Conservation (phyloP, 2,113 vertebrate genomes). For the Morone saxatilis region DNA sequence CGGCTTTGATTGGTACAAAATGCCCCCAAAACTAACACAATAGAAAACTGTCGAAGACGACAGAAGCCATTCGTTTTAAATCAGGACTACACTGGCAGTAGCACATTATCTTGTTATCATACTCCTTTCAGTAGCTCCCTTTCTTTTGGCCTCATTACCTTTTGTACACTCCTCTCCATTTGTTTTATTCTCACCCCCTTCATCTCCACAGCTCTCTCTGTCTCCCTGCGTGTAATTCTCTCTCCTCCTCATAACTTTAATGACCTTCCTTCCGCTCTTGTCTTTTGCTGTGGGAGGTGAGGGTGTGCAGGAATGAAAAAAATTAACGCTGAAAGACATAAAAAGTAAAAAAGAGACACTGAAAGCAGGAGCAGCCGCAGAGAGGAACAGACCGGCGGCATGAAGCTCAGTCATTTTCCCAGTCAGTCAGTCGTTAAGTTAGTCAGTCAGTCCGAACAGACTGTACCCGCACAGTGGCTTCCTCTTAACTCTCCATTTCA, state of each 20-base stretch:
- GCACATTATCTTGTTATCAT: slow-evolving; percentile 47
- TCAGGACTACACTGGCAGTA: slow-evolving; percentile 27
- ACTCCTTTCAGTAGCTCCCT: slow-evolving; percentile 45
- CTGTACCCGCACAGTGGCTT: slow-evolving; percentile 47
- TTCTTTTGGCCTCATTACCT: slow-evolving; percentile 71
- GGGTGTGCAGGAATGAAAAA: slow-evolving; percentile 13
- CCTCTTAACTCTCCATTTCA: slow-evolving; percentile 66
- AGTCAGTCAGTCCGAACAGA: slow-evolving; percentile 61
- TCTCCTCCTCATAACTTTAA: slow-evolving; percentile 44
- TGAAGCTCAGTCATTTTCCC: slow-evolving; percentile 50
- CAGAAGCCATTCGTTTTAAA: slow-evolving; percentile 47
- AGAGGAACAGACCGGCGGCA: slow-evolving; percentile 13
- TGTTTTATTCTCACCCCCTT: slow-evolving; percentile 60
- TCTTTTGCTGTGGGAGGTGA: slow-evolving; percentile 40
- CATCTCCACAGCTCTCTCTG: slow-evolving; percentile 33
- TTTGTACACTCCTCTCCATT: slow-evolving; percentile 55
- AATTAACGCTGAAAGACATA: slow-evolving; percentile 20
- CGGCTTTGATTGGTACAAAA: slow-evolving; percentile 10
- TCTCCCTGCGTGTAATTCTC: slow-evolving; percentile 34
- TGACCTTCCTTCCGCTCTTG: slow-evolving; percentile 35
- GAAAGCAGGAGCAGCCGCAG: slow-evolving; percentile 8
- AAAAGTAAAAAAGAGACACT: slow-evolving; percentile 9
- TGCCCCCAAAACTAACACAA: slow-evolving; percentile 21
- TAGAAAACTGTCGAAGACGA: slow-evolving; percentile 1
- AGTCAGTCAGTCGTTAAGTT: slow-evolving; percentile 57